phyloP scores from a whole-genome alignment of 2,888 invertebrate genomes.

The Tillus elongatus region DNA sequence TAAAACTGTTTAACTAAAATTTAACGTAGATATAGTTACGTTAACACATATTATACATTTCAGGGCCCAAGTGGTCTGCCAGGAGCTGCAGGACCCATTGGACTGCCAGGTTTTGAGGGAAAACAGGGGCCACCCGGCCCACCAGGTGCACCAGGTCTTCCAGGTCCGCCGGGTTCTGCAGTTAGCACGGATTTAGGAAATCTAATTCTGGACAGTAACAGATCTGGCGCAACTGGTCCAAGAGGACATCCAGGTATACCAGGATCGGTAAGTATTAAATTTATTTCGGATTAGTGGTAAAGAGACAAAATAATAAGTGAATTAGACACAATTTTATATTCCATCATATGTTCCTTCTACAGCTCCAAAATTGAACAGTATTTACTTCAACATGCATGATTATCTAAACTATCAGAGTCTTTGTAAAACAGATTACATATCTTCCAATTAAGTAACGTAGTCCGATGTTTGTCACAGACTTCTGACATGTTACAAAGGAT shows the following conservation, averaged over 20 bases:
- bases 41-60: too few relatives aligned
- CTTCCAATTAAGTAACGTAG: too few relatives aligned
- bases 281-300: constrained; percentile 1
- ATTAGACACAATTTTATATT: too few relatives aligned
- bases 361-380: too few relatives aligned
- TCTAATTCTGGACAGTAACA: constrained; percentile 22
- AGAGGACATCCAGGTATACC: constrained; percentile 49
- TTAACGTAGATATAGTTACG: too few relatives aligned
- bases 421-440: too few relatives aligned
- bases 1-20: too few relatives aligned
- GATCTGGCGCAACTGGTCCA: constrained; percentile 44
- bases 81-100: constrained; percentile 27
- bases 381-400: too few relatives aligned
- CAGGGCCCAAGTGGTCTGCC: constrained; percentile 26
- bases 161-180: constrained; percentile 37
- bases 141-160: constrained; percentile 42
- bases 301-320: background rate
- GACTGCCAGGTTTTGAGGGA: constrained; percentile 29
- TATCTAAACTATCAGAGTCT: too few relatives aligned
- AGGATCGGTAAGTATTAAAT: constrained; percentile 42
- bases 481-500: too few relatives aligned
- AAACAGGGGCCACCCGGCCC: constrained; percentile 34
- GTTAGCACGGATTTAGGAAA: constrained; percentile 25
- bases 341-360: too few relatives aligned
- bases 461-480: too few relatives aligned